These are phyloP conservation scores for Zygothrica quintamaculata DNA, from an alignment of 2,888 invertebrate genomes.

Conservation along the genomic window DNA sequence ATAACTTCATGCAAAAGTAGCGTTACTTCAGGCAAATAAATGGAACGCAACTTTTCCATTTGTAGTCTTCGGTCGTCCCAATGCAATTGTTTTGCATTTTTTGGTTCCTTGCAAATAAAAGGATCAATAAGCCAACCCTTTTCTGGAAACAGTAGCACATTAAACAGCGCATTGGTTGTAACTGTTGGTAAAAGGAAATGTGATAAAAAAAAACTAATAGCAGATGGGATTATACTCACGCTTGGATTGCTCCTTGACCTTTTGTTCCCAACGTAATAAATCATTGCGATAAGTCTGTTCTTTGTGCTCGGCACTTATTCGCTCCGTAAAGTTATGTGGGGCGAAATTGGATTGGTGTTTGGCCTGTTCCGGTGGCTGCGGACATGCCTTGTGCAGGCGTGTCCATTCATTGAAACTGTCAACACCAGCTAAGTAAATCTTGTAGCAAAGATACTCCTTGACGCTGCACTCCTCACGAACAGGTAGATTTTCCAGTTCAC, in stretches of 20 bases:
- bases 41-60: constrained; percentile 89
- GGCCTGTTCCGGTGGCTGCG: constrained; percentile 88
- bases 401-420: constrained; percentile 96
- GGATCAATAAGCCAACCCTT: constrained; percentile 95
- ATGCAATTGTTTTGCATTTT: constrained; percentile 85
- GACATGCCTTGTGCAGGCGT: constrained; percentile 91
- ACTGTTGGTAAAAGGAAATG: constrained; percentile 85
- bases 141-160: constrained; percentile 94
- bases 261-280: constrained; percentile 90
- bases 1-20: constrained; percentile 92
- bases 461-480: constrained; percentile 86
- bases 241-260: constrained; percentile 89
- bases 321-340: constrained; percentile 90
- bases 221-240: constrained; percentile 81
- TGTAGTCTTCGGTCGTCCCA: constrained; percentile 87
- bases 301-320: constrained; percentile 94
- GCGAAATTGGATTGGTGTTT: constrained; percentile 84
- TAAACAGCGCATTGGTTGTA: constrained; percentile 92
- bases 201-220: neutral
- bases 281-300: constrained; percentile 92
- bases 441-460: constrained; percentile 94
- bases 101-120: constrained; percentile 85
- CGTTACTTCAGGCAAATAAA: constrained; percentile 93
- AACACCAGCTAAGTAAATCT: constrained; percentile 93
- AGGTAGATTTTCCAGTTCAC: constrained; percentile 85